Conservation (phyloP, 2,888 invertebrate species). For the Leucophenga maculata region DNA sequence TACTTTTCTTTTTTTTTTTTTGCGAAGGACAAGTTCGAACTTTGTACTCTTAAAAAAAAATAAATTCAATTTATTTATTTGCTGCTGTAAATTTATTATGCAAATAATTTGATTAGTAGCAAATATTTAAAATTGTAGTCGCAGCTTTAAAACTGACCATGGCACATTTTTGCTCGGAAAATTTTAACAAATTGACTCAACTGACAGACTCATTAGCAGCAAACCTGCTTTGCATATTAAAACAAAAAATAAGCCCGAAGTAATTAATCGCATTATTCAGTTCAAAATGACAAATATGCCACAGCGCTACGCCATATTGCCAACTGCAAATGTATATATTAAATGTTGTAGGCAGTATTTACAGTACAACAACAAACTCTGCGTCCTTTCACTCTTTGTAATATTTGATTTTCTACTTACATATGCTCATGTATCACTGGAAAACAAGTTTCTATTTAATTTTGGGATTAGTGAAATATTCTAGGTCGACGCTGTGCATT, state of each 20-base stretch:
- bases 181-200: conserved; percentile 14
- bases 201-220: conserved; percentile 12
- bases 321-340: conserved; percentile 29
- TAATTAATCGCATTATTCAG: conserved; percentile 40
- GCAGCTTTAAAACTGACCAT: no score
- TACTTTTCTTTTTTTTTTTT: not conserved
- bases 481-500: conserved; percentile 41
- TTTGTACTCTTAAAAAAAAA: not conserved
- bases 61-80: no score
- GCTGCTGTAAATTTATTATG: conserved; percentile 2
- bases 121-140: not conserved
- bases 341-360: not conserved
- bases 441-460: conserved; percentile 55
- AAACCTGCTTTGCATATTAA: not conserved
- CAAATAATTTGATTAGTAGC: conserved; percentile 13
- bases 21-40: not conserved
- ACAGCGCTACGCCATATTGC: conserved; percentile 3
- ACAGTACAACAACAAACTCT: not conserved
- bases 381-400: not conserved
- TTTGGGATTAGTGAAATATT: conserved; percentile 48
- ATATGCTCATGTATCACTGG: conserved; percentile 27
- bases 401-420: conserved; percentile 51
- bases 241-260: conserved; percentile 4
- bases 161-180: no score
- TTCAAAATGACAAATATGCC: conserved; percentile 60